These are phyloP conservation scores for Teleopsis dalmanni DNA, from an alignment of 1,140 invertebrate genomes.

Conservation along the genomic window DNA sequence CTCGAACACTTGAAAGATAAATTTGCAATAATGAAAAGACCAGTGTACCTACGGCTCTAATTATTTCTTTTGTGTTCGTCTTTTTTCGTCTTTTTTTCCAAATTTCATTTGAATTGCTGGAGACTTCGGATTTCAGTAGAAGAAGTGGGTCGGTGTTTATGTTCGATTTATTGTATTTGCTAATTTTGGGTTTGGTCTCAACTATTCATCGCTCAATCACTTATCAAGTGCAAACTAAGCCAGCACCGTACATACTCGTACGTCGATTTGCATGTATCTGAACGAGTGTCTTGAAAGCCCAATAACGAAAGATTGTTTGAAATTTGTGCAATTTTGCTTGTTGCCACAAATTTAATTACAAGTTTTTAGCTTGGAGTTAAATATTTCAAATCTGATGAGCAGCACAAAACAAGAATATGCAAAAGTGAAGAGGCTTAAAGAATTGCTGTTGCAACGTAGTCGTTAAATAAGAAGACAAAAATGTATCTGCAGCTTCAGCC, in stretches of 20 bases:
- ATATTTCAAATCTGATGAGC: background rate
- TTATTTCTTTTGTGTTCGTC: background rate
- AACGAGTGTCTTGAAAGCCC: too few relatives aligned
- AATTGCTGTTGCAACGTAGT: too few relatives aligned
- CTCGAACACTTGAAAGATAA: too few relatives aligned
- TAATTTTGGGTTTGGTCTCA: background rate
- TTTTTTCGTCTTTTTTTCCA: too few relatives aligned
- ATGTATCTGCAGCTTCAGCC: too few relatives aligned
- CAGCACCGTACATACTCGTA: background rate
- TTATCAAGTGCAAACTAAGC: conserved; percentile 5
- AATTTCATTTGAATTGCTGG: too few relatives aligned
- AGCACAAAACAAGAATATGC: too few relatives aligned
- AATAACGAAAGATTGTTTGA: too few relatives aligned
- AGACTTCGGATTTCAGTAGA: background rate
- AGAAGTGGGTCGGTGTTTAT: background rate
- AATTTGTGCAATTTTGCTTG: too few relatives aligned
- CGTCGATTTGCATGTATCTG: background rate
- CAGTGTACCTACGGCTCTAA: background rate
- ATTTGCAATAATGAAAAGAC: background rate
- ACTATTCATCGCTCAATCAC: conserved; percentile 3
- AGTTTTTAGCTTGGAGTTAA: background rate
- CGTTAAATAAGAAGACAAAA: too few relatives aligned
- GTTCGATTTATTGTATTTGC: conserved; percentile 4
- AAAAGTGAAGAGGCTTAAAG: too few relatives aligned
- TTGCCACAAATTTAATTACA: too few relatives aligned